These are phyloP conservation scores for Chymomyza fuscimana DNA, from an alignment of 2,888 invertebrate genomes.

Conservation along the genomic window DNA sequence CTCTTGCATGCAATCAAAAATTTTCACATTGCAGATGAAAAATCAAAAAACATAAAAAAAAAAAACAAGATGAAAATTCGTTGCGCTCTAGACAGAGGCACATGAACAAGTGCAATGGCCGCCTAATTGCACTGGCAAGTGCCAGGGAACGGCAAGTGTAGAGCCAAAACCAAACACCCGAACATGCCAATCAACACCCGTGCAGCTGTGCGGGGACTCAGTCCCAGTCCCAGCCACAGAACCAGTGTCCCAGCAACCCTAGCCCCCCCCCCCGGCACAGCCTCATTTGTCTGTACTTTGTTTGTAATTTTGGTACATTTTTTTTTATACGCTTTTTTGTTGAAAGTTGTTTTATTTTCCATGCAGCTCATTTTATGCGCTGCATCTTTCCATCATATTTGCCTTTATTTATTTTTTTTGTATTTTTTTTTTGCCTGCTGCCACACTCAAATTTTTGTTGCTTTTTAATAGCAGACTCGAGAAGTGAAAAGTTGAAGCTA, in stretches of 20 bases:
- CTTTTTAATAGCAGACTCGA: slow-evolving; percentile 38
- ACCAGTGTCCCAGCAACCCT: background rate
- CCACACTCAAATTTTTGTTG: slow-evolving; percentile 22
- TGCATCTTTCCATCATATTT: slow-evolving; percentile 6
- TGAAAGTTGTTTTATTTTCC: slow-evolving; percentile 65
- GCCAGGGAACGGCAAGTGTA: slow-evolving; percentile 31
- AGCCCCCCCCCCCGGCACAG: background rate
- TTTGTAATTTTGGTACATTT: slow-evolving; percentile 50
- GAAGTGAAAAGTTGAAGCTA: slow-evolving; percentile 3
- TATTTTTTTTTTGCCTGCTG: background rate
- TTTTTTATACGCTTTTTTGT: slow-evolving; percentile 15
- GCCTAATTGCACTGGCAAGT: slow-evolving; percentile 68
- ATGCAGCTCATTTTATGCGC: slow-evolving; percentile 55
- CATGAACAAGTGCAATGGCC: slow-evolving; percentile 61
- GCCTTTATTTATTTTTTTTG: background rate
- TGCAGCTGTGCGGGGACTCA: slow-evolving; percentile 32
- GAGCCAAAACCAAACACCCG: slow-evolving; percentile 38
- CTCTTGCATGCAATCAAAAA: background rate
- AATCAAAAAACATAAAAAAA: background rate
- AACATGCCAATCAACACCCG: slow-evolving; percentile 69
- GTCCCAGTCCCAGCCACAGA: background rate
- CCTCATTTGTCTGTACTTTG: slow-evolving; percentile 23
- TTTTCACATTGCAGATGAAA: background rate
- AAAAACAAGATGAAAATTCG: background rate
- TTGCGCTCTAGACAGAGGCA: background rate